phyloP scores from a whole-genome alignment of 1,140 invertebrate species.

The Helicoverpa zea region DNA sequence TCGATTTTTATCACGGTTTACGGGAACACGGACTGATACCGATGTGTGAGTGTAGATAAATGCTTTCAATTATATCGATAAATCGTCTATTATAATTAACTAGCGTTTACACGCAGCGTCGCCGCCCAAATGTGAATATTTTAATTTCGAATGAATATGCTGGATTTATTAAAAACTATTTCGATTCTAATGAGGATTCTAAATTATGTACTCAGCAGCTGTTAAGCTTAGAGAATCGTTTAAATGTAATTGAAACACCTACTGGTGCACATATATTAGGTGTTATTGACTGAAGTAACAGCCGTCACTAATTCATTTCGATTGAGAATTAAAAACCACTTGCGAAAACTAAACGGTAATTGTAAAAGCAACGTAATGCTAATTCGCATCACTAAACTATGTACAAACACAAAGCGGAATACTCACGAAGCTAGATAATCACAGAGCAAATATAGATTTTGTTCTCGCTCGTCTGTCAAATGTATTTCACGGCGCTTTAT shows the following conservation, averaged over 20 bases:
- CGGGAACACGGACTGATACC: constrained; percentile 65
- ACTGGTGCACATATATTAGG: constrained; percentile 28
- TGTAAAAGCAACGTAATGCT: background rate
- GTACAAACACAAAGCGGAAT: constrained; percentile 32
- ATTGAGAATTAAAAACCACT: background rate
- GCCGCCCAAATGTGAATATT: constrained; percentile 46
- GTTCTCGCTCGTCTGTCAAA: constrained; percentile 77
- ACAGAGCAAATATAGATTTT: constrained; percentile 74
- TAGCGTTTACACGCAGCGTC: constrained; percentile 41
- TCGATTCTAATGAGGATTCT: constrained; percentile 48
- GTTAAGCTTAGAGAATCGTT: constrained; percentile 39
- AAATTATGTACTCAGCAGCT: constrained; percentile 44
- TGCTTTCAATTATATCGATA: constrained; percentile 70
- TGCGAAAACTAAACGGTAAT: constrained; percentile 15
- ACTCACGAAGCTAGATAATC: constrained; percentile 49
- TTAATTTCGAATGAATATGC: constrained; percentile 43
- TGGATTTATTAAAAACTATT: constrained; percentile 52
- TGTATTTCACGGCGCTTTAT: constrained; percentile 78
- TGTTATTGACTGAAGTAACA: constrained; percentile 34
- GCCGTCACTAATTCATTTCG: constrained; percentile 21
- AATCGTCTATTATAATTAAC: constrained; percentile 78
- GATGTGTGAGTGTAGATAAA: constrained; percentile 67
- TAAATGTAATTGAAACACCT: constrained; percentile 46
- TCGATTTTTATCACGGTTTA: constrained; percentile 59
- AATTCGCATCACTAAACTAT: background rate